These are phyloP conservation scores for Aphrophora alni DNA, from an alignment of 2,888 invertebrate species.

Conservation along the genomic window DNA sequence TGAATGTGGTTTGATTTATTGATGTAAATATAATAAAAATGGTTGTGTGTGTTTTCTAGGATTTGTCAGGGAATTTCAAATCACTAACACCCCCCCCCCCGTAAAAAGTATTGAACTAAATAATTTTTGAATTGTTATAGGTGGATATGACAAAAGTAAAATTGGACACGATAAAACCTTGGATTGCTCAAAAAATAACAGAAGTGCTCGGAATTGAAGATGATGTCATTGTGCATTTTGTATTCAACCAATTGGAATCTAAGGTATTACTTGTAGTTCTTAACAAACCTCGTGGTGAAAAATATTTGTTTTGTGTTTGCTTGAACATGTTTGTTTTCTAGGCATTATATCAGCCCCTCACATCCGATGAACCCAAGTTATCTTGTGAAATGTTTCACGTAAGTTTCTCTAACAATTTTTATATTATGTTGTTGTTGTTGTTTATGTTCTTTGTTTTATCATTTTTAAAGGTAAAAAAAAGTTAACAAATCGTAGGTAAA, in stretches of 20 bases:
- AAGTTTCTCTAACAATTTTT: background rate
- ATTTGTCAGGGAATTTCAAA: no score
- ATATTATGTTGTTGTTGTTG: no score
- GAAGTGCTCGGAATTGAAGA: constrained; percentile 97
- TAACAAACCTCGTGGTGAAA: background rate
- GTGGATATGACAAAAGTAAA: constrained; percentile 99
- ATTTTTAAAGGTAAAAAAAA: no score
- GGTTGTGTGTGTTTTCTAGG: no score
- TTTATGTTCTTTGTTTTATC: no score
- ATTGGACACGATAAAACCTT: constrained; percentile 96
- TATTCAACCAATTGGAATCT: constrained; percentile 95
- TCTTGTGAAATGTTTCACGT: background rate
- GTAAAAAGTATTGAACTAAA: no score
- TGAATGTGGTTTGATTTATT: no score
- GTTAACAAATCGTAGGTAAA: no score
- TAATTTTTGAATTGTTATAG: constrained; percentile 58
- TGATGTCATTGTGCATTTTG: constrained; percentile 98
- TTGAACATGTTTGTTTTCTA: constrained; percentile 8
- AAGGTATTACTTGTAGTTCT: constrained; percentile 66
- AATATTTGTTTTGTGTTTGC: background rate
- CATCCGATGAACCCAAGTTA: background rate
- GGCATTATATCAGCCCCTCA: constrained; percentile 3
- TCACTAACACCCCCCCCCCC: no score
- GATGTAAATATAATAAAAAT: no score
- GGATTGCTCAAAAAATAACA: constrained; percentile 97